Conservation (phyloP, 2,888 invertebrate species). For the Cyclophora punctaria region DNA sequence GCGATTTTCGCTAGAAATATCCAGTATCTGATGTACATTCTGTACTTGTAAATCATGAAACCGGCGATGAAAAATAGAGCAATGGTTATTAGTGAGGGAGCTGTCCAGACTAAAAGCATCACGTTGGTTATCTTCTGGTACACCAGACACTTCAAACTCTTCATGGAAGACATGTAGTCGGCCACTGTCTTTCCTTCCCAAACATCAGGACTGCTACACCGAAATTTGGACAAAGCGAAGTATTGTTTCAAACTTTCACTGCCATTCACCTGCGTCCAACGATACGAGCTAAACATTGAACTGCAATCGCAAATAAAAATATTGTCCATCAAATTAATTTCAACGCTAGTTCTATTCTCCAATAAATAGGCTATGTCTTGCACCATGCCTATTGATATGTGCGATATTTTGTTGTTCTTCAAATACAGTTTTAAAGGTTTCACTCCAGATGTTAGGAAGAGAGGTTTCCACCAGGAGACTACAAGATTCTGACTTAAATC, state of each 20-base stretch:
- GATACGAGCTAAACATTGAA: conserved; percentile 55
- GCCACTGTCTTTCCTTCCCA: conserved; percentile 60
- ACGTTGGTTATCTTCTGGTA: conserved; percentile 52
- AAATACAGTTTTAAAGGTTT: conserved; percentile 52
- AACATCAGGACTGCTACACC: conserved; percentile 59
- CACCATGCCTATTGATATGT: conserved; percentile 73
- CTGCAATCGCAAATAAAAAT: conserved; percentile 73
- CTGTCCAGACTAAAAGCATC: conserved; percentile 58
- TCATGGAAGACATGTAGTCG: conserved; percentile 56
- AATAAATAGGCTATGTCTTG: conserved; percentile 67
- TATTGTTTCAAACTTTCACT: conserved; percentile 41
- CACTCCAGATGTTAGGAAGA: conserved; percentile 62
- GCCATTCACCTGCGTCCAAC: conserved; percentile 57
- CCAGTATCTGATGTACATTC: conserved; percentile 73
- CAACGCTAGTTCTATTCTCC: conserved; percentile 36
- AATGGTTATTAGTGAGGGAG: conserved; percentile 50
- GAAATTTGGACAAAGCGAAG: conserved; percentile 47
- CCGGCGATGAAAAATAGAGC: conserved; percentile 39
- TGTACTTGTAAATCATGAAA: conserved; percentile 48
- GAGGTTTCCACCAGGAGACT: conserved; percentile 66
- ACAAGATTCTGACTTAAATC: conserved; percentile 71
- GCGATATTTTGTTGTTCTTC: conserved; percentile 73
- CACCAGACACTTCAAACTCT: conserved; percentile 50
- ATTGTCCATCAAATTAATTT: conserved; percentile 68
- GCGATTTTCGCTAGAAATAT: conserved; percentile 72